Percentiles rank a stretch among this genome's conserved stretches.
These are phyloP conservation scores for Megastigmus dorsalis DNA, from an alignment of 2,888 invertebrate species.

Conservation along the genomic window DNA sequence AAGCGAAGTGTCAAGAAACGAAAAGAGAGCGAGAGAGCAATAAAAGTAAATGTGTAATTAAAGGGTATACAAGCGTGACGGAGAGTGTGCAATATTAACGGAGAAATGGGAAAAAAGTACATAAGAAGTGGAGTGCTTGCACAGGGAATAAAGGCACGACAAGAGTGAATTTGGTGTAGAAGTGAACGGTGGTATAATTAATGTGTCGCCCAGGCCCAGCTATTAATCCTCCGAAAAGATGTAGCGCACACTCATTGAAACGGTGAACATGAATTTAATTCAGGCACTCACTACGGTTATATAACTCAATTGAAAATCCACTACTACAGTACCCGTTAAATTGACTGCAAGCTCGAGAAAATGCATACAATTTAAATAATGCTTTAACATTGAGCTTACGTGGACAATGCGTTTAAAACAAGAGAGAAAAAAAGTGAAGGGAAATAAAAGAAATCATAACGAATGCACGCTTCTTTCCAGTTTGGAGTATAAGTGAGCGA, in stretches of 20 bases:
- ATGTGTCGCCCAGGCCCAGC: slow-evolving; percentile 25
- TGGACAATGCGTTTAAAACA: too few species aligned
- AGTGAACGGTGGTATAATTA: slow-evolving; percentile 37
- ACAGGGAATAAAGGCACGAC: too few species aligned
- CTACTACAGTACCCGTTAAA: slow-evolving; percentile 38
- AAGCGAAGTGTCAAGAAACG: not conserved
- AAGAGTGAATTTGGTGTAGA: too few species aligned
- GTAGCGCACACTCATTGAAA: not conserved
- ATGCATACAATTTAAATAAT: not conserved
- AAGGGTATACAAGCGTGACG: not conserved
- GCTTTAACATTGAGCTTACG: not conserved
- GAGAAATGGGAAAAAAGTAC: slow-evolving; percentile 2
- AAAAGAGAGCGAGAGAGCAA: not conserved
- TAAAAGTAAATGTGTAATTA: not conserved
- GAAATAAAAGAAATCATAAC: not conserved
- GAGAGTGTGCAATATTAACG: not conserved
- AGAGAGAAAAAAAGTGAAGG: too few species aligned
- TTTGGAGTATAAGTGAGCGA: not conserved
- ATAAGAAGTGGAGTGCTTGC: slow-evolving; percentile 2
- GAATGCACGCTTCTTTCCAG: not conserved
- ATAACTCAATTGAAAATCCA: slow-evolving; percentile 35
- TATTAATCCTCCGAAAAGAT: slow-evolving; percentile 40
- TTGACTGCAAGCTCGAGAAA: not conserved
- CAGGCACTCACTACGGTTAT: not conserved
- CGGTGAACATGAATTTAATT: slow-evolving; percentile 30